A percentile compares a stretch with the other conserved stretches of the same genome.
Evolutionary conservation across 2,113 vertebrate species (phyloP).

Genomic region (Cricetomys ansorgei): DNA sequence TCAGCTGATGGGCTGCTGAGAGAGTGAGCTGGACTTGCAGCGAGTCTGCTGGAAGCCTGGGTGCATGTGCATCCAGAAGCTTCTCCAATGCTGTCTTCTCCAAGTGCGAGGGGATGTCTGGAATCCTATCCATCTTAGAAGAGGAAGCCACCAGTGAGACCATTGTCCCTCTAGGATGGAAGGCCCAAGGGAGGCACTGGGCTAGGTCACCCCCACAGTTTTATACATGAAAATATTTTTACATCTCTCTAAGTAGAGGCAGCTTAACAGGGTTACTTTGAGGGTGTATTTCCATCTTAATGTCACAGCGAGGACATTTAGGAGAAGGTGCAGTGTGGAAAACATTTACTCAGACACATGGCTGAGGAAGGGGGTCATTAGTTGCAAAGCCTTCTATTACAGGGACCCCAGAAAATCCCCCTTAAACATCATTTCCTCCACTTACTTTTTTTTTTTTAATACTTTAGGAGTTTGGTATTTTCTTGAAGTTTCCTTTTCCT

Average conservation of each 20-base stretch:
- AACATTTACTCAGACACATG: neutral
- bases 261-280: neutral
- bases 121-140: fast-evolving
- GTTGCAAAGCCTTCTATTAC: neutral
- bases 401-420: conserved; percentile 62
- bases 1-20: neutral
- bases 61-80: neutral
- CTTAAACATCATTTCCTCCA: conserved; percentile 66
- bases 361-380: neutral
- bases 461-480: conserved; percentile 74
- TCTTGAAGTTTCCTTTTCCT: conserved; percentile 84
- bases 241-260: neutral
- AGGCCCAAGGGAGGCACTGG: neutral
- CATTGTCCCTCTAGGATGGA: fast-evolving
- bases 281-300: neutral
- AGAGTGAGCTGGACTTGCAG: neutral
- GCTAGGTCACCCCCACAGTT: neutral
- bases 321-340: neutral
- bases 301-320: neutral
- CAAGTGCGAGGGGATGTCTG: neutral
- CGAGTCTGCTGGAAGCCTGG: neutral
- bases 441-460: conserved; percentile 10
- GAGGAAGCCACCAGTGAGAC: neutral
- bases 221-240: neutral
- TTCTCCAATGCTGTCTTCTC: neutral